Percentiles rank a stretch among this genome's conserved stretches.
phyloP scores from a whole-genome alignment of 2,113 vertebrate species.

The Etheostoma cragini region DNA sequence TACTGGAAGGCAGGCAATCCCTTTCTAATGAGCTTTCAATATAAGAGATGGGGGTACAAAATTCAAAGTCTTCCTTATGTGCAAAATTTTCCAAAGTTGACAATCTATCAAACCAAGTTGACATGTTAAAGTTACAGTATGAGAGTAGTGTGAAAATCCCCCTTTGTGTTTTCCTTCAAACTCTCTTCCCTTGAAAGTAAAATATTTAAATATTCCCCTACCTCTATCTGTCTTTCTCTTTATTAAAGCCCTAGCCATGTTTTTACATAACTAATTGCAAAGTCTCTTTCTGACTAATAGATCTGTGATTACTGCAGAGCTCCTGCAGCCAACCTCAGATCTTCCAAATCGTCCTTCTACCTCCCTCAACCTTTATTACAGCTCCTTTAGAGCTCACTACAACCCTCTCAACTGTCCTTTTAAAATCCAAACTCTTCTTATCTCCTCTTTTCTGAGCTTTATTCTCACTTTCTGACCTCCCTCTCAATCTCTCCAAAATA shows the following conservation, averaged over 20 bases:
- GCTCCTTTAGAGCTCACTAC: slow-evolving; percentile 4
- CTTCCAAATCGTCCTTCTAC: slow-evolving; percentile 21
- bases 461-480: slow-evolving; percentile 15
- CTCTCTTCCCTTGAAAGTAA: neutral
- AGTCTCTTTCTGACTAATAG: slow-evolving; percentile 6
- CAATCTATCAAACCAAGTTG: neutral
- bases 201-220: neutral
- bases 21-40: neutral
- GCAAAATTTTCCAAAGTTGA: neutral
- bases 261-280: slow-evolving; percentile 28
- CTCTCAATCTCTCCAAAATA: slow-evolving; percentile 8
- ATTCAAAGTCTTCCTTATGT: neutral
- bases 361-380: slow-evolving; percentile 33
- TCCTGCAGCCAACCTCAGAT: slow-evolving; percentile 23
- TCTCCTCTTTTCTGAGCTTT: slow-evolving; percentile 17
- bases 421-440: slow-evolving; percentile 26
- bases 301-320: slow-evolving; percentile 22
- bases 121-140: neutral
- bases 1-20: neutral
- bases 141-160: neutral
- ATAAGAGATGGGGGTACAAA: neutral
- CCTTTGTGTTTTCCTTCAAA: neutral
- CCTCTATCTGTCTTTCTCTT: neutral
- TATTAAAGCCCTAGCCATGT: neutral
- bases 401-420: slow-evolving; percentile 24